Conservation (phyloP, 2,888 invertebrate genomes). For the Trachelus iudaicus region DNA sequence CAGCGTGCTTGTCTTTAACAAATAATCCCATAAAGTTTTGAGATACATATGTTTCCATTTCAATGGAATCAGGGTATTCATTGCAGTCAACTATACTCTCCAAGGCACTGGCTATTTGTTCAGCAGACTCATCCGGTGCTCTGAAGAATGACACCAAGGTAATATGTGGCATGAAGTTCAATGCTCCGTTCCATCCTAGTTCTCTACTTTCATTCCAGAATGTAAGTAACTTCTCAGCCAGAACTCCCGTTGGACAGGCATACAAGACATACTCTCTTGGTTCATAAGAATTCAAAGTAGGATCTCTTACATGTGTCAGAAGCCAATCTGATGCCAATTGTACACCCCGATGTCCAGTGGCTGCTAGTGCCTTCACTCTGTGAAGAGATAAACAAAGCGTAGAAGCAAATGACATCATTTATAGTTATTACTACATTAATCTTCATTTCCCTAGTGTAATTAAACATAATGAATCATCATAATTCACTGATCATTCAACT, state of each 20-base stretch:
- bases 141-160: slow-evolving; percentile 91
- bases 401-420: slow-evolving; percentile 1
- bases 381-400: slow-evolving; percentile 39
- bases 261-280: slow-evolving; percentile 90
- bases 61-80: slow-evolving; percentile 71
- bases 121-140: slow-evolving; percentile 80
- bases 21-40: slow-evolving; percentile 93
- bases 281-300: slow-evolving; percentile 78
- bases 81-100: slow-evolving; percentile 80
- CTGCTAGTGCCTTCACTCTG: slow-evolving; percentile 89
- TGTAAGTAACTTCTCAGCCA: slow-evolving; percentile 77
- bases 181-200: slow-evolving; percentile 89
- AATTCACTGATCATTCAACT: not conserved
- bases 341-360: slow-evolving; percentile 88
- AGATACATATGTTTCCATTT: slow-evolving; percentile 85
- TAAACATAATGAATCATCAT: not conserved
- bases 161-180: slow-evolving; percentile 90
- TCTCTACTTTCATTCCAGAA: slow-evolving; percentile 84
- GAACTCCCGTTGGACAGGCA: slow-evolving; percentile 83
- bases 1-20: slow-evolving; percentile 84
- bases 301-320: slow-evolving; percentile 88
- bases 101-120: slow-evolving; percentile 76
- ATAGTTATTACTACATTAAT: not conserved
- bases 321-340: slow-evolving; percentile 93
- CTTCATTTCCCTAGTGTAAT: not conserved